Base-by-base conservation (phyloP, 2,797 vertebrate genomes). In the Acropternis orthonyx region DNA sequence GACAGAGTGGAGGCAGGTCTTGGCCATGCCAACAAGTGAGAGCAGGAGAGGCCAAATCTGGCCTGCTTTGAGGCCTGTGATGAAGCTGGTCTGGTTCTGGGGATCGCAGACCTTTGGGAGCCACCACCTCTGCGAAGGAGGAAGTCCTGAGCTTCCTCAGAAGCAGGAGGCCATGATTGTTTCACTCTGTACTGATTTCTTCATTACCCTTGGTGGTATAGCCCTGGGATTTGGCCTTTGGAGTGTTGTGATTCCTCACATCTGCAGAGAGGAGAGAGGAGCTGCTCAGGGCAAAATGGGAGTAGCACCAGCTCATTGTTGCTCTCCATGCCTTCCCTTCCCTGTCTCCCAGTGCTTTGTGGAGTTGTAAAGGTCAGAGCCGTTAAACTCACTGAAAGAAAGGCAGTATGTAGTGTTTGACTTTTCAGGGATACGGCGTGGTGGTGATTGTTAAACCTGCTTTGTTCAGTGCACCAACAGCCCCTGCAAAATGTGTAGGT, bases 251-350 rank as follows among this genome's bases (percentile, higher is more conserved):
- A 18, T 68, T 55, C 49, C 34, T 72, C 43, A 3, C 4, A 3
- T 48, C n/a, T 75, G 77, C 74, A 81, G 46, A 59, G 28, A 39
- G 17, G 36, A 78, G 36, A n/a, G n/a, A 49, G 23, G 43, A 72
- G 24, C 51, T 68, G 32, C 28, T 58, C 1, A 0, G 37, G 14
- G 21, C 0, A 0, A 20, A 39, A 26, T 2, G 6, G 12, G 21
- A 39, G 37, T 7, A 75, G 17, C 27, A 59, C 7, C 44, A 24
- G 17, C n/a, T 36, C 14, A 23, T 56, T 74, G 27, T 58, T 83
- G 43, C 49, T 75, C 52, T 51, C 54, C 1, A 1, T 20, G 21
- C 41, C 67, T 88, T 74, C 24, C 49, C 14, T 69, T 75, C 44
- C 32, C 20, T 59, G 27, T 49, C 19, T 88, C 34, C 61, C 59